Evolutionary conservation across 1,140 invertebrate genomes (phyloP), one percentile per base, ranked within the genome.

Genomic region (Cydia pomonella): DNA sequence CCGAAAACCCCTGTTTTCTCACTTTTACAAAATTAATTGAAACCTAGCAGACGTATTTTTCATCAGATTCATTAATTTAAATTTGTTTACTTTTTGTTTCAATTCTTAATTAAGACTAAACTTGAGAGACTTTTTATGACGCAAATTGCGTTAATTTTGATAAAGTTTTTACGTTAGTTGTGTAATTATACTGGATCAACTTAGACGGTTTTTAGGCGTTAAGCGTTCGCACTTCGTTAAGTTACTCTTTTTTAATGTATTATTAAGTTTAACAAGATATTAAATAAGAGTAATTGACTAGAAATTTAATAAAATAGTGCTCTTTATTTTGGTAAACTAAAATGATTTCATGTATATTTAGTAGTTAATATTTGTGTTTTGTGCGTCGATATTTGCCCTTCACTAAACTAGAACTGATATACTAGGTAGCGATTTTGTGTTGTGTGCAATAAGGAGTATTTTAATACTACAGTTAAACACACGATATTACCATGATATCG

Each of bases 401-500:
- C 10, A 38, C 7, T 9, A 38, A 38, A 38, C n/a, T n/a, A n/a
- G n/a, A n/a, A n/a, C n/a, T n/a, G n/a, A n/a, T n/a, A n/a, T n/a
- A n/a, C n/a, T n/a, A 41, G 13, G 0, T 12, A 44, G 41, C 12
- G 12, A 16, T 2, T 44, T 16, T 44, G 2, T 12, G 41, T 44
- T 44, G 3, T 44, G 12, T 16, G 3, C 13, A 3, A 16, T 44
- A 44, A 44, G 13, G 41, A 44, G 41, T 44, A 59, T 59, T 23
- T 23, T 10, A 59, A 59, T 53, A 53, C 50, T 38, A 38, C n/a
- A 18, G n/a, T 53, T n/a, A 18, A 38, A 38, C 29, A 53, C n/a
- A 53, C 16, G 16, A 53, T 53, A 53, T 47, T 18, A 53, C 53
- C 53, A 59, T 59, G 21, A 59, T 59, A 59, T 59, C 53, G 53